Conservation (phyloP, 2,888 invertebrate species). For the Calliphora vomitoria region DNA sequence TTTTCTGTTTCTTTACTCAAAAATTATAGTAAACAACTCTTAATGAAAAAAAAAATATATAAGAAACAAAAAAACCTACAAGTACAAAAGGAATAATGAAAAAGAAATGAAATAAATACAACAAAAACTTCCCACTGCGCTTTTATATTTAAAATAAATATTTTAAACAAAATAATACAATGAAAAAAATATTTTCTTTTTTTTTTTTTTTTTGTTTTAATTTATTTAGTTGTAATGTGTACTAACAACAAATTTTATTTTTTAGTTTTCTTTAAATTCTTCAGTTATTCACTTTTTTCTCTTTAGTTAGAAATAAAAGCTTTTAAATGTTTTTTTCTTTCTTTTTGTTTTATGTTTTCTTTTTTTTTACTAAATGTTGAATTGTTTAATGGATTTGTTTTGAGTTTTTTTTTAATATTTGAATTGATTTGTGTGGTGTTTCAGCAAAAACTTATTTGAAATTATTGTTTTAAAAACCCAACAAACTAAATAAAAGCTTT, state of each 20-base stretch:
- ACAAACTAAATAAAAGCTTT: constrained; percentile 48
- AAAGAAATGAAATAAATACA: constrained; percentile 78
- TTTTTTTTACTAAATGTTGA: constrained; percentile 62
- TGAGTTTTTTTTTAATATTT: constrained; percentile 33
- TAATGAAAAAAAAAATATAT: constrained; percentile 28
- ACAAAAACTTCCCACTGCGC: constrained; percentile 85
- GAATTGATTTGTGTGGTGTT: constrained; percentile 52
- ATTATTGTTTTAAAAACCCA: constrained; percentile 25
- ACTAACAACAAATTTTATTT: constrained; percentile 51
- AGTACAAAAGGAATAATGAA: constrained; percentile 79
- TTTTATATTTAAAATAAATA: constrained; percentile 80
- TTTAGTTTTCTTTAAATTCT: constrained; percentile 45
- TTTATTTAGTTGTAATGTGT: constrained; percentile 50
- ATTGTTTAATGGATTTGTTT: constrained; percentile 66
- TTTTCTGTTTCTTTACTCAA: constrained; percentile 26
- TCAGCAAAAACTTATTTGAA: constrained; percentile 65
- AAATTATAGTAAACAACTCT: constrained; percentile 35
- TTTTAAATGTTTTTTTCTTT: constrained; percentile 65
- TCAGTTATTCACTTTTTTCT: constrained; percentile 12
- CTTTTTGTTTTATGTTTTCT: constrained; percentile 15
- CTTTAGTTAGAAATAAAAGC: constrained; percentile 53
- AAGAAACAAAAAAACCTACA: constrained; percentile 73
- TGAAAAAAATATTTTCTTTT: constrained; percentile 72
- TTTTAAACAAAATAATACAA: constrained; percentile 70
- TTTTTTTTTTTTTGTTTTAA: constrained; percentile 53